A percentile compares a stretch with the other conserved stretches of the same genome.
Evolutionary conservation across 2,888 invertebrate genomes (phyloP).

Genomic region (Theretra japonica): DNA sequence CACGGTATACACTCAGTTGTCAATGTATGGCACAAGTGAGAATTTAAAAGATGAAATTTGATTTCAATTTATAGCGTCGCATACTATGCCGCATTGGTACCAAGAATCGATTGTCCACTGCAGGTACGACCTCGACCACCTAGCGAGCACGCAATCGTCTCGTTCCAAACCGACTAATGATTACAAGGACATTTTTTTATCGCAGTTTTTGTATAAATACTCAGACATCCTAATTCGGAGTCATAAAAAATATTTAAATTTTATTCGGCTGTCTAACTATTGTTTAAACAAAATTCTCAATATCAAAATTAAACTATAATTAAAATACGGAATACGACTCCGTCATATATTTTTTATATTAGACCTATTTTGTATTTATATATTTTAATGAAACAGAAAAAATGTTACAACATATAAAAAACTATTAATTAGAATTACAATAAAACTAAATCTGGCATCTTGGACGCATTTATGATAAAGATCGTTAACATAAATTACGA

Average conservation of each 20-base stretch:
- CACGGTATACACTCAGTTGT: constrained; percentile 34
- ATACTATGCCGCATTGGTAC: constrained; percentile 78
- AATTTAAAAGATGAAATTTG: constrained; percentile 57
- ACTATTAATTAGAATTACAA: no score
- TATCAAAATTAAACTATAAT: neutral
- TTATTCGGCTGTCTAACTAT: constrained; percentile 13
- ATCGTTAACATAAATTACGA: no score
- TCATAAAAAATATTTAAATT: constrained; percentile 23
- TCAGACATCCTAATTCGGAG: constrained; percentile 24
- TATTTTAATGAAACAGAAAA: neutral
- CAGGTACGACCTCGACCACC: constrained; percentile 79
- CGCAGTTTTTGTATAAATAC: constrained; percentile 38
- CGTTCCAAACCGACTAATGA: constrained; percentile 61
- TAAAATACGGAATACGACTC: neutral
- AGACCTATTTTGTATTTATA: neutral
- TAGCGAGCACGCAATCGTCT: constrained; percentile 76
- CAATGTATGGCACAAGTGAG: constrained; percentile 51
- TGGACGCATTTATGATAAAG: no score
- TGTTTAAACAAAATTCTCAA: neutral
- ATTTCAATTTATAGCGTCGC: constrained; percentile 72
- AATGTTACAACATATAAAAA: neutral
- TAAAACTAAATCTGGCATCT: no score
- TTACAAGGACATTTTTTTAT: constrained; percentile 57
- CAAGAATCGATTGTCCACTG: constrained; percentile 80
- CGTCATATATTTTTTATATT: neutral